These are phyloP conservation scores for Psephotus haematonotus DNA, from an alignment of 2,113 vertebrate genomes.

Conservation along the genomic window DNA sequence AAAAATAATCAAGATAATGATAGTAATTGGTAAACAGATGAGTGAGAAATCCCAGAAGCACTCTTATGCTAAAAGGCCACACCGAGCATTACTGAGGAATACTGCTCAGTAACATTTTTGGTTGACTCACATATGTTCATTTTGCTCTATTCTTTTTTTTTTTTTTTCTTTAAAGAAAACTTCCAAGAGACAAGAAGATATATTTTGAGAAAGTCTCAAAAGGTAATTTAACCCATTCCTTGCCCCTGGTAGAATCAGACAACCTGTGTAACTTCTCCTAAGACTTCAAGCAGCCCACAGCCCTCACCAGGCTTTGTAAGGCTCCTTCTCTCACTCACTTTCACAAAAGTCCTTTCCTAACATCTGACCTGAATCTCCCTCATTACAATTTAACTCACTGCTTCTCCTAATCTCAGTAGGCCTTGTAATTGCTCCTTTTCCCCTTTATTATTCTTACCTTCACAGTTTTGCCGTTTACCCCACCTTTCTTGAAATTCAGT, in stretches of 20 bases:
- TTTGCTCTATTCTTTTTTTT: background rate
- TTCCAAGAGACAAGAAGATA: background rate
- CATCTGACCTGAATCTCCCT: background rate
- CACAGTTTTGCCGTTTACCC: background rate
- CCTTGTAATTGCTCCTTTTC: background rate
- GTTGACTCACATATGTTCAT: background rate
- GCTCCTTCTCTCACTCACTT: background rate
- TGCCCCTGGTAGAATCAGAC: background rate
- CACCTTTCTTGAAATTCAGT: background rate
- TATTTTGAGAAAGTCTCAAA: background rate
- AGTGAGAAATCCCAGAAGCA: slow-evolving; percentile 24
- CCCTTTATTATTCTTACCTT: background rate
- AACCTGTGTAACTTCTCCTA: background rate
- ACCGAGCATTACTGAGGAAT: background rate
- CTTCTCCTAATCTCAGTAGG: background rate
- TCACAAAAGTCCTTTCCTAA: background rate
- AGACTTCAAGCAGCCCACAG: background rate
- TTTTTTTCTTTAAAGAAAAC: background rate
- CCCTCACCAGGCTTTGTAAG: background rate
- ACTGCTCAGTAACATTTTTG: background rate
- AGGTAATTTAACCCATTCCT: background rate
- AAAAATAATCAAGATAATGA: background rate
- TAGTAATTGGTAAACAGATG: slow-evolving; percentile 24
- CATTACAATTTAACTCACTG: background rate
- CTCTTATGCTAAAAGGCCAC: slow-evolving; percentile 21